phyloP scores from a whole-genome alignment of 53 echinoderm and acorn worm genomes.

The Crossaster papposus region DNA sequence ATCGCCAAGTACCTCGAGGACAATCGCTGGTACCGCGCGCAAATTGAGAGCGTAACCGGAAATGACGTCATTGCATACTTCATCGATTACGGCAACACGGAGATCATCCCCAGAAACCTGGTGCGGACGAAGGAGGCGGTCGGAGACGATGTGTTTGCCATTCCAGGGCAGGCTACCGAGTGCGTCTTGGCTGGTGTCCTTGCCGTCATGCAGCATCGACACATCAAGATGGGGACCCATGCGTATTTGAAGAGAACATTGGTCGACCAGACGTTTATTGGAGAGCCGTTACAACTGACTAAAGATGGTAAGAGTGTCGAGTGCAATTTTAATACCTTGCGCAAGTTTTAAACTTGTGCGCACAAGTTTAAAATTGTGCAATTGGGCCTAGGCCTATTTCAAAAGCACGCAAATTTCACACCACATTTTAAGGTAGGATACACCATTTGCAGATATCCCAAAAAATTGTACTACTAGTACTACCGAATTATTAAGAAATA shows the following conservation, averaged over 20 bases:
- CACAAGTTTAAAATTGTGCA: too few species aligned
- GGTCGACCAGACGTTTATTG: slow-evolving; percentile 62
- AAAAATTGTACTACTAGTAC: too few species aligned
- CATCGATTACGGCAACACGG: slow-evolving; percentile 95
- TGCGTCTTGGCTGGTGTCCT: slow-evolving; percentile 76
- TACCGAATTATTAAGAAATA: too few species aligned
- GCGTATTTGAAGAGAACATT: slow-evolving; percentile 67
- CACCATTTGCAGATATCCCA: too few species aligned
- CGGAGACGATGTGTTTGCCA: slow-evolving; percentile 46
- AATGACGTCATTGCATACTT: slow-evolving; percentile 94
- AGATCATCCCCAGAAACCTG: slow-evolving; percentile 78
- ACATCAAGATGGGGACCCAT: slow-evolving; percentile 71
- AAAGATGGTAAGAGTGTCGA: slow-evolving; percentile 45
- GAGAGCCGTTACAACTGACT: slow-evolving; percentile 50
- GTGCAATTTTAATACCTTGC: too few species aligned
- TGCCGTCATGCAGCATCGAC: slow-evolving; percentile 60
- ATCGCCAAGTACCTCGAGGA: slow-evolving; percentile 90
- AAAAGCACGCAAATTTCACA: too few species aligned
- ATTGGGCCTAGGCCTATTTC: too few species aligned
- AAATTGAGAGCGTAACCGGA: slow-evolving; percentile 81
- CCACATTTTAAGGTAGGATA: too few species aligned
- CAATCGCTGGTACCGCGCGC: slow-evolving; percentile 85
- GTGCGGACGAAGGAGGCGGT: slow-evolving; percentile 62
- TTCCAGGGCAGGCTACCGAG: slow-evolving; percentile 82
- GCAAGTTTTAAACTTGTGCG: too few species aligned